Percentiles rank a stretch among this genome's conserved stretches.
Conservation (phyloP, 2,797 vertebrate genomes). For the Xenentodon cancila region DNA sequence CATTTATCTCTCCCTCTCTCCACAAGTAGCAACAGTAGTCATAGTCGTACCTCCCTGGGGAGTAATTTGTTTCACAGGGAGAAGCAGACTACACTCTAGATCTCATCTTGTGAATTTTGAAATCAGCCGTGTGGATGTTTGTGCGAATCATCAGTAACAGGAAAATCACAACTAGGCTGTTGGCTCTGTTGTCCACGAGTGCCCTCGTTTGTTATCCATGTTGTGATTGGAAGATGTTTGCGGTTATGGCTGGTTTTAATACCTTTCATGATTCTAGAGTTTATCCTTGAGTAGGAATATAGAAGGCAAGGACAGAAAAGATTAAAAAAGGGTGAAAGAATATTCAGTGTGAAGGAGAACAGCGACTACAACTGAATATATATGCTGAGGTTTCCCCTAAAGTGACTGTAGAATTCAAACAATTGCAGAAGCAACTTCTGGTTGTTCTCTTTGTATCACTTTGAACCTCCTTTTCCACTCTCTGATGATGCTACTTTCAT, state of each 20-base stretch:
- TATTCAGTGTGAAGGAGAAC: too few species aligned
- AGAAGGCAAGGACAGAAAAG: too few species aligned
- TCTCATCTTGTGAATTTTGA: constrained; percentile 1
- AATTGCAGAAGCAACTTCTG: too few species aligned
- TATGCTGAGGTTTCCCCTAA: not conserved
- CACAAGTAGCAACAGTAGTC: not conserved
- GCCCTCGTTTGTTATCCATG: not conserved
- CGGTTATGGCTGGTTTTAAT: not conserved
- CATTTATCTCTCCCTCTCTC: not conserved
- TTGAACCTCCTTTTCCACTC: not conserved
- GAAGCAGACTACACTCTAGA: not conserved
- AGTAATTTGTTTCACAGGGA: constrained; percentile 8
- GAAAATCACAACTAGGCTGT: not conserved
- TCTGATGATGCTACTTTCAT: not conserved
- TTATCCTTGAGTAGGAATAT: not conserved
- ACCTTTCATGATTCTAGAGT: not conserved
- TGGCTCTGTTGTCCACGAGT: not conserved
- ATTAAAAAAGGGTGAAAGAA: too few species aligned
- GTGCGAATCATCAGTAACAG: not conserved
- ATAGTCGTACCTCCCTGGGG: not conserved
- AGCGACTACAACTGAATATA: not conserved
- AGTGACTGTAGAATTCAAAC: not conserved
- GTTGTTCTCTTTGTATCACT: not conserved
- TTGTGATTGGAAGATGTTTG: not conserved
- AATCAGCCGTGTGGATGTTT: not conserved